Evolutionary conservation across 1,140 invertebrate species (phyloP).

Genomic region (Aethina tumida): DNA sequence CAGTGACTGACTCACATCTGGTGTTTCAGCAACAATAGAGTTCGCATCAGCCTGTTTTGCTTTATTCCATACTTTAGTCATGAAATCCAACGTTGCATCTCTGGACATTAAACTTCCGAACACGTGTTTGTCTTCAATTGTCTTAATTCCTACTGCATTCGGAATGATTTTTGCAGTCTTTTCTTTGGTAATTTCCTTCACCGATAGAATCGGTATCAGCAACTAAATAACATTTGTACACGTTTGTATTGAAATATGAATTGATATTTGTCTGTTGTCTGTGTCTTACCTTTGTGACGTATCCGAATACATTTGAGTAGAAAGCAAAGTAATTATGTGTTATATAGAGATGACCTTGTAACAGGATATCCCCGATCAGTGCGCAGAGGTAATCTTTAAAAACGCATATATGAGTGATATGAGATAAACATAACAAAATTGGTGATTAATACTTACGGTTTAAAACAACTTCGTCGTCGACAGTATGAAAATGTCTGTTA

Average conservation of each 20-base stretch:
- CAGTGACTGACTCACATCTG: too few relatives aligned
- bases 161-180: slow-evolving; percentile 84
- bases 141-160: slow-evolving; percentile 79
- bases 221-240: slow-evolving; percentile 42
- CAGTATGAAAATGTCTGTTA: slow-evolving; percentile 60
- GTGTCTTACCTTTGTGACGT: slow-evolving; percentile 71
- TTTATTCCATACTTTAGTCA: slow-evolving; percentile 41
- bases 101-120: slow-evolving; percentile 83
- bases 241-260: background rate
- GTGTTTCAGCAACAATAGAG: too few relatives aligned
- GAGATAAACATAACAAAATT: background rate
- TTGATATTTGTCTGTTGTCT: background rate
- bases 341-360: slow-evolving; percentile 87
- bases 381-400: slow-evolving; percentile 85
- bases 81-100: slow-evolving; percentile 75
- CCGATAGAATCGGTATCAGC: slow-evolving; percentile 69
- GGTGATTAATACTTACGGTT: slow-evolving; percentile 50
- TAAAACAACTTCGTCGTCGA: slow-evolving; percentile 65
- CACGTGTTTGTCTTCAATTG: slow-evolving; percentile 71
- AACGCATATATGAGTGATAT: slow-evolving; percentile 16
- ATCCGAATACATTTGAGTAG: slow-evolving; percentile 90
- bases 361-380: slow-evolving; percentile 79
- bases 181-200: slow-evolving; percentile 80
- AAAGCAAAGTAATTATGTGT: slow-evolving; percentile 90
- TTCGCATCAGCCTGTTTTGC: slow-evolving; percentile 24